Percentiles rank a stretch among this genome's conserved stretches.
These are phyloP conservation scores for Nomada hirtipes DNA, from an alignment of 2,888 invertebrate genomes.

Conservation along the genomic window DNA sequence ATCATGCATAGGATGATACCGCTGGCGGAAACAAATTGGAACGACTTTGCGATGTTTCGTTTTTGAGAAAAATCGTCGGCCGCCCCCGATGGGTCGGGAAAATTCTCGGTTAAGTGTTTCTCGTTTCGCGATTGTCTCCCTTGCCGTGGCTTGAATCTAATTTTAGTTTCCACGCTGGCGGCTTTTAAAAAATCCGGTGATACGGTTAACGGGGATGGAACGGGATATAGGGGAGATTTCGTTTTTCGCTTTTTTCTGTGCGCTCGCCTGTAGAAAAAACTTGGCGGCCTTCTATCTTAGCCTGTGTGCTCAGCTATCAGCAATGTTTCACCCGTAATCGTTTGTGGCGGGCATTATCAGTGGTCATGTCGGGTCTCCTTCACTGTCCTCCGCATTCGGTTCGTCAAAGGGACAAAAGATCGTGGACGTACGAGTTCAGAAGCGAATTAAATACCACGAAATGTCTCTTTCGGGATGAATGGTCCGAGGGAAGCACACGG, in stretches of 20 bases:
- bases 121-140: neutral
- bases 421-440: constrained; percentile 35
- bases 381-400: neutral
- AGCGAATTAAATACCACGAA: constrained; percentile 62
- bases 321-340: constrained; percentile 34
- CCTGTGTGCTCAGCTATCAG: neutral
- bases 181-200: neutral
- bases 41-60: neutral
- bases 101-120: neutral
- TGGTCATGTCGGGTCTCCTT: neutral
- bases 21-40: constrained; percentile 3
- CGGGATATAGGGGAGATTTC: neutral
- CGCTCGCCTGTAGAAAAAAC: neutral
- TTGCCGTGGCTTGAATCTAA: too few species aligned
- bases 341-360: constrained; percentile 14
- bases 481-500: constrained; percentile 33
- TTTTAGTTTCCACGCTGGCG: neutral
- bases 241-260: neutral
- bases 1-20: neutral
- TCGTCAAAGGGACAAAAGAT: constrained; percentile 44
- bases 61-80: neutral
- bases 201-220: neutral
- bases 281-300: neutral
- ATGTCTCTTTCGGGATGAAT: constrained; percentile 48
- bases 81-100: too few species aligned